These are phyloP conservation scores for Steinernema hermaphroditum DNA, from an alignment of 2,888 invertebrate genomes.

Conservation along the genomic window DNA sequence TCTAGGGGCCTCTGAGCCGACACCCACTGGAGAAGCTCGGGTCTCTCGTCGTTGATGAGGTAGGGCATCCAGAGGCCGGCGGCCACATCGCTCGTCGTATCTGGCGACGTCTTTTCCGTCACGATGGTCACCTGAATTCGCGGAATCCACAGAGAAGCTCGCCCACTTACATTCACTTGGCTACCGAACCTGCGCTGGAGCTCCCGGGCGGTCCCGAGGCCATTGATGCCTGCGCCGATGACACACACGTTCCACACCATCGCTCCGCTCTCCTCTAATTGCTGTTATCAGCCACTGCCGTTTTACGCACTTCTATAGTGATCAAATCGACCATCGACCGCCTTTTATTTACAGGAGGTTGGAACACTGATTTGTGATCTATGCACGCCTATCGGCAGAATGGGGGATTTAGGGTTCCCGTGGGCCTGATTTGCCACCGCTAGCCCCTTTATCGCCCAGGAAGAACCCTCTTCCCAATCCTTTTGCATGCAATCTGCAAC, in stretches of 20 bases:
- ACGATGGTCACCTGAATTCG: conserved; percentile 12
- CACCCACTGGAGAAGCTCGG: conserved; percentile 13
- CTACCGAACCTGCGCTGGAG: conserved; percentile 4
- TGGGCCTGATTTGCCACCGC: no score
- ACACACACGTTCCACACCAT: conserved; percentile 51
- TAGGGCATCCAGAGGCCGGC: conserved; percentile 27
- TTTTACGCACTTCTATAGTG: conserved; percentile 11
- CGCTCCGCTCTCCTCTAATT: not conserved
- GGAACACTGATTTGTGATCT: conserved; percentile 8
- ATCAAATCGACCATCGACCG: conserved; percentile 21
- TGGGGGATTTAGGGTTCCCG: no score
- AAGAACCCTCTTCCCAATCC: no score
- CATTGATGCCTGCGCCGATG: conserved; percentile 63
- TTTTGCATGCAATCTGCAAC: no score
- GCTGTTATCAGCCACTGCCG: conserved; percentile 6
- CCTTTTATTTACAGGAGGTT: not conserved
- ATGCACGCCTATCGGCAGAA: conserved; percentile 12
- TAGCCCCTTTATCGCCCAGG: no score
- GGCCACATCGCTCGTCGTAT: conserved; percentile 21
- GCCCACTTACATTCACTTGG: not conserved
- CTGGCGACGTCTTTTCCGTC: not conserved
- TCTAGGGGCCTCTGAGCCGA: no score
- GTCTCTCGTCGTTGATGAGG: conserved; percentile 21
- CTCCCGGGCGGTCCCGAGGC: conserved; percentile 42
- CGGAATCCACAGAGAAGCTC: not conserved